Base-by-base conservation (phyloP, 2,888 invertebrate genomes). In the Tetramorium bicarinatum region DNA sequence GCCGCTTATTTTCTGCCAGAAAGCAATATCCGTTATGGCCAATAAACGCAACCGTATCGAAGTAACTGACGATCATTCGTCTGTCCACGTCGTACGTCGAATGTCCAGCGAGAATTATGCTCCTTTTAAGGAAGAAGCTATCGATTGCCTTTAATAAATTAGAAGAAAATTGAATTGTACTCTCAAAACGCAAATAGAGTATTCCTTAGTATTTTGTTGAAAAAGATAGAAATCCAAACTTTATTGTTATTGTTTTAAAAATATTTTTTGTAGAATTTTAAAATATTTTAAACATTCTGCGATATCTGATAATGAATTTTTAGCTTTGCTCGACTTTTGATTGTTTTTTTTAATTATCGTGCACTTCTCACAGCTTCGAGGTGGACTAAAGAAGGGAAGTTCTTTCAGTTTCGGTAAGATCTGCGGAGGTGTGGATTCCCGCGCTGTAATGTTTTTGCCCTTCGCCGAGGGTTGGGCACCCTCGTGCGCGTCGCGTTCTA, bases 21-120 rank as follows among this genome's bases (percentile, higher is more conserved):
- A 77, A 84, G 85, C 84, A 85, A 85, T 85, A 84, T 85, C 84
- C 85, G 84, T 85, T 85, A 85, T 85, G 80, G 85, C 62, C 85
- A 84, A 85, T 84, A 80, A 84, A 84, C 85, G 85, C 75, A 85
- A 77, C 75, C 80, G 71, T 80, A 83, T 69, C 74, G 54, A 72
- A 85, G 62, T 71, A 82, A 62, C 64, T 61, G 66, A 38, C 59
- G 83, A 84, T 62, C 83, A 69, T 67, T 67, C 69, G 83, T 82
- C 66, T 54, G 64, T 77, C 38, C 38, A 54, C 54, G 34, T 41
- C 38, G 34, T 41, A 47, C 59, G 21, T 56, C 59, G 59, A 72
- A 80, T 80, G 59, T 61, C 59, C 47, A 71, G 11, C 72, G 79
- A 38, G 29, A 66, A 56, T 29, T 21, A 29, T 18, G 18, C 21